Conservation (phyloP, 64 coral and sea anemone species). For the Orbicella faveolata region DNA sequence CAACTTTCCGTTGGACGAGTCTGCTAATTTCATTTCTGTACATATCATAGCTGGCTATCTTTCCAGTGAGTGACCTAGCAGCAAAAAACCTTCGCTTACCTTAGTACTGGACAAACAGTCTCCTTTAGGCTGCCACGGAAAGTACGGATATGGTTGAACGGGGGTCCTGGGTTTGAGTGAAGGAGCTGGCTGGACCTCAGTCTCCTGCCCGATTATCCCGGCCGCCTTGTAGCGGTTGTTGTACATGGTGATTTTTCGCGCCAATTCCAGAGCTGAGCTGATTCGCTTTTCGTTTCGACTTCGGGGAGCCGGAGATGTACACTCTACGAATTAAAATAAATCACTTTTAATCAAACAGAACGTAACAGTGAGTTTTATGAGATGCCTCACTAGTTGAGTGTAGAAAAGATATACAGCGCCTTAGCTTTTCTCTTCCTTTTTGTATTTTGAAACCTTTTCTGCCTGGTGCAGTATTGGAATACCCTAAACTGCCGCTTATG, state of each 20-base stretch:
- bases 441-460: too few species aligned
- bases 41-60: too few species aligned
- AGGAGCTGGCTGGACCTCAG: slow-evolving; percentile 24
- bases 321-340: slow-evolving; percentile 45
- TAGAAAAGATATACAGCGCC: too few species aligned
- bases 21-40: too few species aligned
- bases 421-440: too few species aligned
- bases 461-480: too few species aligned
- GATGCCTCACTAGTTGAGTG: too few species aligned
- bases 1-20: too few species aligned
- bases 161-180: slow-evolving; percentile 59
- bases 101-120: slow-evolving; percentile 74
- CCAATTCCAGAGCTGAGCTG: slow-evolving; percentile 63
- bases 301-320: slow-evolving; percentile 22
- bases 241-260: slow-evolving; percentile 78
- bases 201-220: not conserved
- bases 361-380: too few species aligned
- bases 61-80: too few species aligned
- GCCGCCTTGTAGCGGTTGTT: slow-evolving; percentile 67
- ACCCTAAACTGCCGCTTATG: too few species aligned
- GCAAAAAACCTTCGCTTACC: not conserved
- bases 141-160: slow-evolving; percentile 44
- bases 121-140: slow-evolving; percentile 48
- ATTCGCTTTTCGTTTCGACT: slow-evolving; percentile 55
- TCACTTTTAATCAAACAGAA: not conserved